phyloP scores from a whole-genome alignment of 2,113 vertebrate species.

The Trematomus loennbergii region DNA sequence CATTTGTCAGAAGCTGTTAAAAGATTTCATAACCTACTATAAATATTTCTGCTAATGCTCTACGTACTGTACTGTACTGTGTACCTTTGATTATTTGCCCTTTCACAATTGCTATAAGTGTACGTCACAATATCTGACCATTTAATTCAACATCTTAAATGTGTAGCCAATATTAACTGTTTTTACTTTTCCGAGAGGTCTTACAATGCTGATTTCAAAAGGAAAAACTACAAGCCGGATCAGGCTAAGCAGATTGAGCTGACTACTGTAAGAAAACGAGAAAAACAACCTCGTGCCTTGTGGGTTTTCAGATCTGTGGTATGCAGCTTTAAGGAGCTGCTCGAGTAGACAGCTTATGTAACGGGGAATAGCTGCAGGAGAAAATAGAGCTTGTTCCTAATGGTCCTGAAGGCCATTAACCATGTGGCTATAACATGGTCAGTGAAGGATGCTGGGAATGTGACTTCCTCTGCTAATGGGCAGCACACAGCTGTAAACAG shows the following conservation, averaged over 20 bases:
- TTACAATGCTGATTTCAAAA: neutral
- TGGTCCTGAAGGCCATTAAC: conserved; percentile 61
- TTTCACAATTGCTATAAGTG: neutral
- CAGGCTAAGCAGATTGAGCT: conserved; percentile 32
- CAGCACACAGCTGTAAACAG: conserved; percentile 42
- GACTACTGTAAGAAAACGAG: conserved; percentile 38
- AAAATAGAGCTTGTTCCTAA: conserved; percentile 53
- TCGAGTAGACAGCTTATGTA: conserved; percentile 65
- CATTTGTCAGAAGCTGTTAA: neutral
- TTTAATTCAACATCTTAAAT: neutral
- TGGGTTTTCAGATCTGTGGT: conserved; percentile 46
- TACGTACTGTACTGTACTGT: too few species aligned
- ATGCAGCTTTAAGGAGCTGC: conserved; percentile 57
- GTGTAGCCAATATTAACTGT: neutral
- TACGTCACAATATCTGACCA: neutral
- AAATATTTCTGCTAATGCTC: neutral
- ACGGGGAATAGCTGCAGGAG: conserved; percentile 29
- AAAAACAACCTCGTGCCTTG: conserved; percentile 60
- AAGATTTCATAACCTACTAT: neutral
- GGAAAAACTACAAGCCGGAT: too few species aligned
- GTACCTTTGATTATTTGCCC: neutral
- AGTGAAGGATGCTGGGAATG: conserved; percentile 71
- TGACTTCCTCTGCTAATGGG: conserved; percentile 62
- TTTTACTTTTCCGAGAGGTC: neutral
- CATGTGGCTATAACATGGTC: conserved; percentile 49